Evolutionary conservation across 2,888 invertebrate species (phyloP), one percentile per base, ranked within the genome.

Genomic region (Protonemura montana): DNA sequence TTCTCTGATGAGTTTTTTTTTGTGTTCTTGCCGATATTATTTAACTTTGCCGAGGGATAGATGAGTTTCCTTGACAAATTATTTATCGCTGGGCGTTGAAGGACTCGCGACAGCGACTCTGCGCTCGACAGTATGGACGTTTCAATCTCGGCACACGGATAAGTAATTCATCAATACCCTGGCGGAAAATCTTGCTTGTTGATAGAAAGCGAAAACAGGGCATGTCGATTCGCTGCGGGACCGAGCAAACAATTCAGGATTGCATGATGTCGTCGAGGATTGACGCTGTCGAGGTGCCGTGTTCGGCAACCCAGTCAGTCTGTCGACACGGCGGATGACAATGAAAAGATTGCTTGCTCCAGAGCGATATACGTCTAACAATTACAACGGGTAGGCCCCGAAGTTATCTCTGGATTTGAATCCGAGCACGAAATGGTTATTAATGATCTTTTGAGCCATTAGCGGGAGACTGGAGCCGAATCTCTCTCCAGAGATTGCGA

Each of bases 111-210:
- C 13, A 59, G 1, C 59, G 59, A 13, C 59, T 10, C 35, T 21
- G 59, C 2, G 3, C 59, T 59, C 59, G 21, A 10, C 59, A 59
- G 21, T 2, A 21, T 21, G 21, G 59, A 59, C 59, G 13, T 59
- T 59, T 59, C 59, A 59, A 59, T 59, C 59, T 59, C 59, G 13
- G 21, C 10, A 35, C 35, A 59, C 59, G 5, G 7, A 28, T 81
- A 30, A 81, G 81, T 81, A 81, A 81, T 81, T 81, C 81, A 81
- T 81, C 81, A 81, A 81, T 81, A 7, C 30, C 28, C 7, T 1
- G 30, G 21, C 13, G 81, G 25, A 81, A 81, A 76, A 21, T 28
- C 81, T 81, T 13, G 27, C 27, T 81, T 28, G 5, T 81, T 81
- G 27, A 29, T 81, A n/a, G 81, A n/a, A 81, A 81, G 30, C n/a